These are phyloP conservation scores for Hippoglossus hippoglossus DNA, from an alignment of 2,797 vertebrate genomes.

Conservation along the genomic window DNA sequence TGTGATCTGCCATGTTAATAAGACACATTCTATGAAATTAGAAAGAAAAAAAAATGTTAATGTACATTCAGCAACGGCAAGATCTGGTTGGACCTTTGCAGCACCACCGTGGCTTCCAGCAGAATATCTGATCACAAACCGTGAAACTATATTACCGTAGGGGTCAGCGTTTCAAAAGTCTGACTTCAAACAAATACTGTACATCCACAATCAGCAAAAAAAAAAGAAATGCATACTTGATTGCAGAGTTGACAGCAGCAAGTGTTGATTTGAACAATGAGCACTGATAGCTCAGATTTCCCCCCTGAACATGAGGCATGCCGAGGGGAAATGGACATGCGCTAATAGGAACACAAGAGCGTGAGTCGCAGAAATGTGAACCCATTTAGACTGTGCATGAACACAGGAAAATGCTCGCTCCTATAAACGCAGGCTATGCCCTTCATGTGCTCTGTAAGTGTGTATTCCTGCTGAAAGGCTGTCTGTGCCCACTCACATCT, in stretches of 20 bases:
- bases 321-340: conserved; percentile 35
- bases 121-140: conserved; percentile 55
- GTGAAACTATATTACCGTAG: conserved; percentile 15
- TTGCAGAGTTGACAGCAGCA: conserved; percentile 59
- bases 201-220: conserved; percentile 31
- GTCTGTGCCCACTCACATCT: conserved; percentile 31
- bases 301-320: conserved; percentile 24
- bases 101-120: conserved; percentile 59
- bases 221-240: conserved; percentile 52
- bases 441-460: conserved; percentile 45
- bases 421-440: conserved; percentile 24
- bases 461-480: conserved; percentile 30
- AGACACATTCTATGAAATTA: conserved; percentile 57
- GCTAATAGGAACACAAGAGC: conserved; percentile 21
- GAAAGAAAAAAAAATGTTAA: conserved; percentile 37
- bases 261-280: conserved; percentile 44
- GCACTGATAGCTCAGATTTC: not conserved
- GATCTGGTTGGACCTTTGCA: conserved; percentile 36
- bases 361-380: conserved; percentile 49
- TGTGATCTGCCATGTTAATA: conserved; percentile 47
- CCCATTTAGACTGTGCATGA: conserved; percentile 36
- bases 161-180: conserved; percentile 12
- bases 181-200: conserved; percentile 41
- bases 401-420: conserved; percentile 32
- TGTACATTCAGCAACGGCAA: conserved; percentile 66